Evolutionary conservation across 2,113 vertebrate species (phyloP), one percentile per base, ranked within the genome.

Genomic region (Leptosomus discolor): DNA sequence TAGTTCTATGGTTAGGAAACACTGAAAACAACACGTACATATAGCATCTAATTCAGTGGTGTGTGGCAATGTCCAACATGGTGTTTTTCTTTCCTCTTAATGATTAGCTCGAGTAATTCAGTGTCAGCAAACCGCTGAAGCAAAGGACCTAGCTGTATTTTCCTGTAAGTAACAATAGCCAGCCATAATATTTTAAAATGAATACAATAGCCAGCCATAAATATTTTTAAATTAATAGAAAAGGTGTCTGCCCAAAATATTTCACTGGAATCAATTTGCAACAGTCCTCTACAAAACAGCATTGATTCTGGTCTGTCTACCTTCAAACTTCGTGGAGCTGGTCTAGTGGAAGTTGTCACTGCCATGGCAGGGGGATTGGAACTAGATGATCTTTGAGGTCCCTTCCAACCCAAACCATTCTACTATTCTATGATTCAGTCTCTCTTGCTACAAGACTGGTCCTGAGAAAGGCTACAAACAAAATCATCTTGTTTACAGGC

Each of bases 121-220:
- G 26, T 12, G 6, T 37, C 34, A 56, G 16, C 0, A 0, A 23
- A 18, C 9, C 36, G 54, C 1, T 54, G 58, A 91, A 39, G 41
- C 21, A 37, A 83, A 89, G n/a, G 34, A 50, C 17, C 9, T 54
- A 63, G 12, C 6, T 14, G 6, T 19, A 22, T 30, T 45, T 46
- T 76, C 21, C 61, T 76, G 46, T 23, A 51, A 83, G 39, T 19
- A 88, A 51, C 23, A 45, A 51, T 1, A 67, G n/a, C 5, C 63
- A 65, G n/a, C 24, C 43, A 24, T 8, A 73, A n/a, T 32, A 65
- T 4, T n/a, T n/a, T n/a, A n/a, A n/a, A n/a, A n/a, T n/a, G n/a
- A n/a, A n/a, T n/a, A 51, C 23, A 45, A 51, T 1, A 67, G n/a
- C 5, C 63, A 65, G n/a, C 24, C 43, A 24, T 48, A 51, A 57